Evolutionary conservation across 2,797 vertebrate species (phyloP).

Genomic region (Ceyx erithaca): DNA sequence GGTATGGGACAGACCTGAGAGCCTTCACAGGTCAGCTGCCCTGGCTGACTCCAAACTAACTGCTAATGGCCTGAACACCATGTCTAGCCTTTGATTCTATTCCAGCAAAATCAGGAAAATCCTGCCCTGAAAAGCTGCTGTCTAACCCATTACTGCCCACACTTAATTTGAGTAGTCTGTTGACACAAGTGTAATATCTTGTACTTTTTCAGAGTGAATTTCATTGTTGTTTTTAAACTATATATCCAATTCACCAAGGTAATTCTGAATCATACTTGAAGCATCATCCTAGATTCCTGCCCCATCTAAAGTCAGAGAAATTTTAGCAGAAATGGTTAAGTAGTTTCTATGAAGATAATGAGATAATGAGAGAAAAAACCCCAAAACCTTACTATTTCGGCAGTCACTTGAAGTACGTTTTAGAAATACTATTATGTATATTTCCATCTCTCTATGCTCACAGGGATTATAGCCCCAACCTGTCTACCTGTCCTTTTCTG

Average conservation of each 20-base stretch:
- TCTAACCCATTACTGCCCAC: background rate
- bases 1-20: too few relatives aligned
- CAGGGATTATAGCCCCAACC: background rate
- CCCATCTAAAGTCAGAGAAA: background rate
- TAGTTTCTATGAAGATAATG: background rate
- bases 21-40: too few relatives aligned
- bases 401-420: background rate
- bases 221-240: background rate
- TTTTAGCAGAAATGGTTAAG: background rate
- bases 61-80: too few relatives aligned
- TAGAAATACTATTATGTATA: background rate
- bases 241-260: background rate
- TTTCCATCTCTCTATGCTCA: background rate
- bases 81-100: too few relatives aligned
- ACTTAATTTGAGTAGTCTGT: background rate
- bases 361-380: background rate
- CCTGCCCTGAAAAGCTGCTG: background rate
- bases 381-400: background rate
- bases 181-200: background rate
- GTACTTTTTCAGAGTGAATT: background rate
- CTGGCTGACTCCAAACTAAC: too few relatives aligned
- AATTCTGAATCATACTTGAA: background rate
- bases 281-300: background rate
- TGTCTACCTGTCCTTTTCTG: background rate
- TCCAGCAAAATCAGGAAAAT: too few relatives aligned